These are phyloP conservation scores for Microplitis manilae DNA, from an alignment of 2,888 invertebrate genomes.

Conservation along the genomic window DNA sequence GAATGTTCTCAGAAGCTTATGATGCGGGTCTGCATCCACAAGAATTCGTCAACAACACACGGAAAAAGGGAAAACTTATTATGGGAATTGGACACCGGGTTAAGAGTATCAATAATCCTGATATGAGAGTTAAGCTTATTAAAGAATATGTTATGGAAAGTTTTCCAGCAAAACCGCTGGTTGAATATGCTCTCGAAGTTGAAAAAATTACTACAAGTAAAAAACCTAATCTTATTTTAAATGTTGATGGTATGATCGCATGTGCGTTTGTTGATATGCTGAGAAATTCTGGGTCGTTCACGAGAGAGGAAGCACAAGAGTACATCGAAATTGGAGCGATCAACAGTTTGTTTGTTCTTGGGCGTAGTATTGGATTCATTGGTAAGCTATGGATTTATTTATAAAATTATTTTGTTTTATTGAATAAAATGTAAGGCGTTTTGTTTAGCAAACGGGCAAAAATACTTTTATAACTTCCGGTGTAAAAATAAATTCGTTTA, in stretches of 20 bases:
- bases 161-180: slow-evolving; percentile 94
- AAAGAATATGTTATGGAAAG: slow-evolving; percentile 95
- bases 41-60: slow-evolving; percentile 98
- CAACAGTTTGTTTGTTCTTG: slow-evolving; percentile 98
- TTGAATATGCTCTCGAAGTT: slow-evolving; percentile 96
- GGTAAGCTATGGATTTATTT: slow-evolving; percentile 73
- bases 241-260: slow-evolving; percentile 99
- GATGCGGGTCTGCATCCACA: slow-evolving; percentile 95
- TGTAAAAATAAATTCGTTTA: too few species aligned
- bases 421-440: not conserved
- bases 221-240: slow-evolving; percentile 99
- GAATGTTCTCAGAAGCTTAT: slow-evolving; percentile 96
- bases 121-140: slow-evolving; percentile 96
- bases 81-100: slow-evolving; percentile 98
- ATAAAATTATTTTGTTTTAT: not conserved
- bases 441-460: too few species aligned
- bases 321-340: slow-evolving; percentile 98
- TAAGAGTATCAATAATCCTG: slow-evolving; percentile 97
- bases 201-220: slow-evolving; percentile 99
- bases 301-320: slow-evolving; percentile 97
- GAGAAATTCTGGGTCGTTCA: slow-evolving; percentile 93
- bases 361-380: slow-evolving; percentile 98
- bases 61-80: slow-evolving; percentile 96
- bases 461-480: too few species aligned
- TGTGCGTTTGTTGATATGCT: slow-evolving; percentile 98